A percentile compares a stretch with the other conserved stretches of the same genome.
Conservation (phyloP, 2,797 vertebrate genomes). For the Myotis findleyi region DNA sequence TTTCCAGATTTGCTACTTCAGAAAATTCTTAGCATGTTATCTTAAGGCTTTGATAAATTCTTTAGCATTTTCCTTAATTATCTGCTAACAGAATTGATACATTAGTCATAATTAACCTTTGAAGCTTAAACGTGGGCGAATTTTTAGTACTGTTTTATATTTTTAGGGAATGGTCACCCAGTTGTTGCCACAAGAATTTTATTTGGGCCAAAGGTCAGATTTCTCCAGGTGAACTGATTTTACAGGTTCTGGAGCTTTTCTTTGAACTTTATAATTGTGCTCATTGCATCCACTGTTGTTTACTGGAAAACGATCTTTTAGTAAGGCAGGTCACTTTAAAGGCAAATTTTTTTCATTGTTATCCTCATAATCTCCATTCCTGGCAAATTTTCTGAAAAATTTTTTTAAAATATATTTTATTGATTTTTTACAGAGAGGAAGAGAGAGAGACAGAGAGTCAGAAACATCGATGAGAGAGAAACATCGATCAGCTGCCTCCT, state of each 20-base stretch:
- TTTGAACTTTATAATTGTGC: constrained; percentile 45
- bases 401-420: no score
- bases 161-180: not conserved
- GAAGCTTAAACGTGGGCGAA: not conserved
- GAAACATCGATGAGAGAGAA: no score
- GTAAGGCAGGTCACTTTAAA: constrained; percentile 22
- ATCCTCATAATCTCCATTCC: constrained; percentile 6
- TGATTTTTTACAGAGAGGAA: no score
- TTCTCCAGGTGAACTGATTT: constrained; percentile 70
- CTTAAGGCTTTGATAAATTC: constrained; percentile 47
- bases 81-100: constrained; percentile 45
- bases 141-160: constrained; percentile 13
- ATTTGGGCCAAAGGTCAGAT: constrained; percentile 40
- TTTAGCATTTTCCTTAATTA: constrained; percentile 47
- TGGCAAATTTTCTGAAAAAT: constrained; percentile 34
- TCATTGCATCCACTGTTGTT: constrained; percentile 13
- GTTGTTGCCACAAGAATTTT: constrained; percentile 45
- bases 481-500: no score
- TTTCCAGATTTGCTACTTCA: constrained; percentile 27
- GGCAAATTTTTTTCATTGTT: not conserved
- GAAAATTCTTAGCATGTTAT: constrained; percentile 37
- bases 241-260: not conserved
- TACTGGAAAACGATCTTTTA: constrained; percentile 10
- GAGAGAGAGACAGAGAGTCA: no score
- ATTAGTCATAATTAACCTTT: constrained; percentile 45